Evolutionary conservation across 2,113 vertebrate species (phyloP).

Genomic region (Piprites chloris): DNA sequence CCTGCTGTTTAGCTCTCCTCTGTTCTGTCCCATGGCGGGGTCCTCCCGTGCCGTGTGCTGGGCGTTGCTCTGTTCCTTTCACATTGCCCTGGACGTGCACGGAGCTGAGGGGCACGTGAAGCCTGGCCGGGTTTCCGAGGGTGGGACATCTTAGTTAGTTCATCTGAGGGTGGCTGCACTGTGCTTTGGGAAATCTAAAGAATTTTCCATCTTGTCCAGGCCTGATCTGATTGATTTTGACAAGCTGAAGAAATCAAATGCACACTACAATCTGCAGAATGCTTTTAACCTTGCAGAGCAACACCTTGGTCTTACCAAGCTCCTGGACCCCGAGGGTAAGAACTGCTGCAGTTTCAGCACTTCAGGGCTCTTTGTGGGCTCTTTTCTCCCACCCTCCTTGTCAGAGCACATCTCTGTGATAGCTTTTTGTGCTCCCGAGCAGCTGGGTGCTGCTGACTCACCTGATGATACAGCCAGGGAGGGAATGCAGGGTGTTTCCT

Average conservation of each 20-base stretch:
- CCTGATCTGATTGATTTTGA: conserved; percentile 97
- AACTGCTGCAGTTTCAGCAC: not conserved
- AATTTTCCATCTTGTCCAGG: conserved; percentile 68
- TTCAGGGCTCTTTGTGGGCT: not conserved
- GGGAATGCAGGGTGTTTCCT: not conserved
- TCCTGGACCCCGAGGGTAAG: conserved; percentile 94
- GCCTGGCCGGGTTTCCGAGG: not conserved
- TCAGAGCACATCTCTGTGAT: not conserved
- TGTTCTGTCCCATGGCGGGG: not conserved
- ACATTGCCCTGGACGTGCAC: not conserved
- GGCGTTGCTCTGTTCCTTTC: not conserved
- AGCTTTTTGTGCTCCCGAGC: not conserved
- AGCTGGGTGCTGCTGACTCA: not conserved
- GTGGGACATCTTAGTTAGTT: not conserved
- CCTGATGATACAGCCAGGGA: not conserved
- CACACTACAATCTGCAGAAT: conserved; percentile 96
- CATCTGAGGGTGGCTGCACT: not conserved
- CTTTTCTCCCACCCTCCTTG: not conserved
- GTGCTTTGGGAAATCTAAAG: conserved; percentile 5
- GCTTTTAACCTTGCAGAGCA: conserved; percentile 97
- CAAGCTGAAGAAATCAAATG: conserved; percentile 97
- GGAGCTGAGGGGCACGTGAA: not conserved
- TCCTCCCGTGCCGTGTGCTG: not conserved
- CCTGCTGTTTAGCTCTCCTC: not conserved
- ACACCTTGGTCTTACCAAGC: conserved; percentile 93